Conservation (phyloP, 2,888 invertebrate genomes). For the Pachliopta kotzebuea region DNA sequence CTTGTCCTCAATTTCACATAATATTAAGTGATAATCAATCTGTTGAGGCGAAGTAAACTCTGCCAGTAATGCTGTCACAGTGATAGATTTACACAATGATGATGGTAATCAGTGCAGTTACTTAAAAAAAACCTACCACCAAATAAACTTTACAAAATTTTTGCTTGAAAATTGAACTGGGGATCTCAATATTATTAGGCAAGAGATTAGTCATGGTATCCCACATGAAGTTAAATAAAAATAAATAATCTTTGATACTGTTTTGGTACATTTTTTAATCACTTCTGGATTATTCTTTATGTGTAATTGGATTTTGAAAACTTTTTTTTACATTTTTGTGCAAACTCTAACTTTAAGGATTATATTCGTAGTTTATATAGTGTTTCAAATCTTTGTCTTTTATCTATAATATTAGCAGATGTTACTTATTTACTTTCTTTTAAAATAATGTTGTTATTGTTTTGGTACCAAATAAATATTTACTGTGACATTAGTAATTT, state of each 20-base stretch:
- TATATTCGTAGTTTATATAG: conserved; percentile 31
- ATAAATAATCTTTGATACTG: conserved; percentile 39
- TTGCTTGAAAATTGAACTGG: too few species aligned
- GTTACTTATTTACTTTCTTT: conserved; percentile 48
- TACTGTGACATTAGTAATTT: conserved; percentile 41
- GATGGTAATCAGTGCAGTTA: too few species aligned
- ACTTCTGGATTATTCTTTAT: conserved; percentile 40
- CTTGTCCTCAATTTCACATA: too few species aligned
- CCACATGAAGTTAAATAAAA: too few species aligned
- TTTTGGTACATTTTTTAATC: conserved; percentile 42
- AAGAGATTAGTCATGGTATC: too few species aligned
- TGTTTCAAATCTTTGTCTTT: conserved; percentile 43
- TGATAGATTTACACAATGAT: too few species aligned
- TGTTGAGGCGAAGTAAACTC: too few species aligned
- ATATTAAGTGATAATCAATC: too few species aligned
- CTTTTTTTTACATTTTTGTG: conserved; percentile 2
- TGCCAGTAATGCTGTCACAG: too few species aligned
- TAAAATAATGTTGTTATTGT: conserved; percentile 52
- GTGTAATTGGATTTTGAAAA: conserved; percentile 5
- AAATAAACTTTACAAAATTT: too few species aligned
- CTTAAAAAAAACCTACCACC: too few species aligned
- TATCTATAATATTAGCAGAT: conserved; percentile 41
- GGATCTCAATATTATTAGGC: too few species aligned
- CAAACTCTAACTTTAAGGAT: conserved; percentile 14
- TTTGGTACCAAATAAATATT: conserved; percentile 69